A percentile compares a stretch with the other conserved stretches of the same genome.
phyloP scores from a whole-genome alignment of 2,113 vertebrate genomes.

The Ciconia boyciana region DNA sequence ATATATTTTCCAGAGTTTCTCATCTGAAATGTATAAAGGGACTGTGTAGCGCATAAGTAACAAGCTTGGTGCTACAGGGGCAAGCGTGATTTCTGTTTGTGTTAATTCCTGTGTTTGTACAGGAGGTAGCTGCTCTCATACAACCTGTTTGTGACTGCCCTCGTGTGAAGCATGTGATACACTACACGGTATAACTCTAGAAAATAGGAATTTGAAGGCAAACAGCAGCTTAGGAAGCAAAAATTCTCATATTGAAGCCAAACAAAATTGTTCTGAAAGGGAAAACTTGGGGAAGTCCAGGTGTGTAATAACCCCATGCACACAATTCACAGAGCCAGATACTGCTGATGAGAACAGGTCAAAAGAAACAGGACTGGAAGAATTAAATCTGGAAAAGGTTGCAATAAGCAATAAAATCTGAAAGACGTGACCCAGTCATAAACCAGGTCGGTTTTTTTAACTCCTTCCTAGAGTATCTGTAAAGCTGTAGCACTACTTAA shows the following conservation, averaged over 20 bases:
- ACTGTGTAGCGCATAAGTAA: no score
- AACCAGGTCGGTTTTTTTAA: neutral
- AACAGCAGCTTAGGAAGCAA: neutral
- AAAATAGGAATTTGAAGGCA: neutral
- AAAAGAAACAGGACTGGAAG: neutral
- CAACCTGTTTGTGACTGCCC: neutral
- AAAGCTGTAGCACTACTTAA: neutral
- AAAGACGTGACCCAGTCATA: neutral
- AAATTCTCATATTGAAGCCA: neutral
- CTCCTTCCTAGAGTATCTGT: neutral
- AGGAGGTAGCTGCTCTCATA: no score
- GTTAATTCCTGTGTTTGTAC: no score
- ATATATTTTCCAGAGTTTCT: neutral
- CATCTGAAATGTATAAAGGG: neutral
- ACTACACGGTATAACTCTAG: neutral
- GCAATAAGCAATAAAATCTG: neutral
- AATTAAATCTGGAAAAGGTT: neutral
- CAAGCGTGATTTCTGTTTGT: neutral
- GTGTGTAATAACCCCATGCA: neutral
- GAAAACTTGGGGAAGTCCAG: neutral
- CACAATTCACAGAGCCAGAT: neutral
- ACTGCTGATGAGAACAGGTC: neutral
- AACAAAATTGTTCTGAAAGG: neutral
- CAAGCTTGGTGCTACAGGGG: neutral
- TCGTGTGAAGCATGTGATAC: fast-evolving